Evolutionary conservation across 1,140 invertebrate species (phyloP), one percentile per base, ranked within the genome.

Genomic region (Choristoneura fumiferana): DNA sequence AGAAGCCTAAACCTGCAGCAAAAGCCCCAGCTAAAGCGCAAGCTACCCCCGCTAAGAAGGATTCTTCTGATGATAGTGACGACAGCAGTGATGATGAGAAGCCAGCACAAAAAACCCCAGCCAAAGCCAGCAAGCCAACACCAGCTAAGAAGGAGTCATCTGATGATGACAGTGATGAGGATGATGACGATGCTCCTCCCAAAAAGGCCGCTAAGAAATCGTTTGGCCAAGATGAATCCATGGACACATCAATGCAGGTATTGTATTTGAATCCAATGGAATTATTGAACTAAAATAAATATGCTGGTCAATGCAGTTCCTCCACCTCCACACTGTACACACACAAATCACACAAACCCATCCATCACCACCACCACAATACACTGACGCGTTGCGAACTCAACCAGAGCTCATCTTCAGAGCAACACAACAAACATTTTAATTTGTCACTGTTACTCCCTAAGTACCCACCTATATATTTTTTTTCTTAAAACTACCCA

Each of bases 171-270:
- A 57, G 55, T 39, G 63, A 69, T 57, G 65, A 70, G 54, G 67
- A 70, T 60, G 78, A 84, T 64, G 71, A 54, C 54, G 54, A 38
- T 6, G 33, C 57, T 34, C 76, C 80, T 57, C 66, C 83, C 43
- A 56, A 69, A 37, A 84, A 86, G 73, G 57, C 69, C 35, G 60
- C 69, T 22, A 83, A 79, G 29, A 81, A 84, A 57, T 49, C 43
- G 1, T 49, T 49, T 18, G 29, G n/a, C 22, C 43, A 49, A 18
- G 43, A 49, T 49, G 43, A 49, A 49, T 12, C 15, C 15, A 45
- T 49, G 18, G 43, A 49, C 43, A 29, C 43, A 6, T 49, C 43
- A 6, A 36, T 15, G 14, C 61, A 58, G 38, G 54, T 62, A 49
- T 12, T 8, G 49, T n/a, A n/a, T n/a, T n/a, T n/a, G n/a, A n/a